Evolutionary conservation across 2,888 invertebrate genomes (phyloP).

Genomic region (Drosophila mimetica): DNA sequence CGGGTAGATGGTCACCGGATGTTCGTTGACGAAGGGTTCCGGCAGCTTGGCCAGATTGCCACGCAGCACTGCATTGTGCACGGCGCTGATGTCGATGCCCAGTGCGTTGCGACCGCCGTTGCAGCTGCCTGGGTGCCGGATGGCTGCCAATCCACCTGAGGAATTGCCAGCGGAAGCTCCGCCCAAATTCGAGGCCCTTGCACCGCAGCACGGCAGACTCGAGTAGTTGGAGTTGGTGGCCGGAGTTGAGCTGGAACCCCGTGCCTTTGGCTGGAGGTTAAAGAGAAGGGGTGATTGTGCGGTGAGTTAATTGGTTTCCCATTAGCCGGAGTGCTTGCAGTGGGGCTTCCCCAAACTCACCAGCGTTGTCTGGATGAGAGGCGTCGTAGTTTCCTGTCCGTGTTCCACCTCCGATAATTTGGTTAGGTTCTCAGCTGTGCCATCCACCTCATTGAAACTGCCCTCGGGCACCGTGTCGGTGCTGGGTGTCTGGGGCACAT

Average conservation of each 20-base stretch:
- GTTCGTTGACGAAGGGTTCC: slow-evolving; percentile 86
- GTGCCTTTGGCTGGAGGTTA: slow-evolving; percentile 82
- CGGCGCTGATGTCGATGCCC: slow-evolving; percentile 84
- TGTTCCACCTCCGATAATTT: slow-evolving; percentile 69
- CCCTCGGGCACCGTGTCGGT: slow-evolving; percentile 75
- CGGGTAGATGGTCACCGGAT: slow-evolving; percentile 88
- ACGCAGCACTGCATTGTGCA: slow-evolving; percentile 84
- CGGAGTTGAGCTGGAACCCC: slow-evolving; percentile 71
- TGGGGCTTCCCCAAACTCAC: slow-evolving; percentile 85
- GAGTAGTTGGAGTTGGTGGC: slow-evolving; percentile 83
- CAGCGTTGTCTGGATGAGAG: slow-evolving; percentile 88
- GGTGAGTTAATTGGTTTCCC: slow-evolving; percentile 58
- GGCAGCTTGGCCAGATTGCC: slow-evolving; percentile 84
- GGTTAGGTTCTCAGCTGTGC: slow-evolving; percentile 65
- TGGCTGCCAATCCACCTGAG: slow-evolving; percentile 54
- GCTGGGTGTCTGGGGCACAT: slow-evolving; percentile 79
- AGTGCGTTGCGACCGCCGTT: slow-evolving; percentile 83
- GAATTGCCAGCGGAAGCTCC: slow-evolving; percentile 50
- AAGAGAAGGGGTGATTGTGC: not conserved
- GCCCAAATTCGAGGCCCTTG: slow-evolving; percentile 60
- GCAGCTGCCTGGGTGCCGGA: slow-evolving; percentile 76
- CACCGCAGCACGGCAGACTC: slow-evolving; percentile 84
- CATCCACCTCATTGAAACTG: slow-evolving; percentile 78
- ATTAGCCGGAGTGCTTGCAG: slow-evolving; percentile 24
- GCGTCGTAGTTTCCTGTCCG: slow-evolving; percentile 63